These are phyloP conservation scores for Zophobas morio DNA, from an alignment of 1,140 invertebrate genomes.

Conservation along the genomic window DNA sequence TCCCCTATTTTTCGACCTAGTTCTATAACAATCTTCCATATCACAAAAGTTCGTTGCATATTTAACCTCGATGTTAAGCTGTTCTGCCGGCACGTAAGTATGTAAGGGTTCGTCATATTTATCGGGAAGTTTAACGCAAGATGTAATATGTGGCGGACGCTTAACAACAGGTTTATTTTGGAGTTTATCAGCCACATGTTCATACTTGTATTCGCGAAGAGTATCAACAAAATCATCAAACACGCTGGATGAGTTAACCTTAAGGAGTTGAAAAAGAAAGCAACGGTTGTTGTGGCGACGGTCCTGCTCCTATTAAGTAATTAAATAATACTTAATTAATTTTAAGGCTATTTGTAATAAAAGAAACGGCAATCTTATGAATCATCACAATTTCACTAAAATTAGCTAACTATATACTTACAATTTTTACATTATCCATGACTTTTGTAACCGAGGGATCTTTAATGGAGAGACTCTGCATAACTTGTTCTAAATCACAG, in stretches of 20 bases:
- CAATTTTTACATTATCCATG: conserved; percentile 26
- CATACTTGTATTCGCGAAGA: conserved; percentile 13
- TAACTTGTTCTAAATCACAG: conserved; percentile 28
- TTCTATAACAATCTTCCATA: conserved; percentile 65
- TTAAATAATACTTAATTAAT: neutral
- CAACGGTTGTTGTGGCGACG: conserved; percentile 38
- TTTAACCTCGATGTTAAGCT: conserved; percentile 52
- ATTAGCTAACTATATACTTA: neutral
- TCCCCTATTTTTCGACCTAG: conserved; percentile 71
- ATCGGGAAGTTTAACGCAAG: conserved; percentile 14
- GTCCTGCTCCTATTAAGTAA: neutral
- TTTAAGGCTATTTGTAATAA: neutral
- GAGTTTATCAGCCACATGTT: conserved; percentile 28
- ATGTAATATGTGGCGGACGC: conserved; percentile 2
- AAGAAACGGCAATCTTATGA: no score
- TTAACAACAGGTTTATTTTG: conserved; percentile 15
- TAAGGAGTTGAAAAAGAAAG: conserved; percentile 27
- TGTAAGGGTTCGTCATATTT: neutral
- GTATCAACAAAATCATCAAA: neutral
- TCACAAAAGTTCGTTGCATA: conserved; percentile 52
- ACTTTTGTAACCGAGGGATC: conserved; percentile 11
- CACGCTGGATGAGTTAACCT: neutral
- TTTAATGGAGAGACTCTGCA: conserved; percentile 10
- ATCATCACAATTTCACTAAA: no score
- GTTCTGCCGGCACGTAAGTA: neutral